Conservation (phyloP, 2,888 invertebrate species). For the Sarcophaga carnaria region DNA sequence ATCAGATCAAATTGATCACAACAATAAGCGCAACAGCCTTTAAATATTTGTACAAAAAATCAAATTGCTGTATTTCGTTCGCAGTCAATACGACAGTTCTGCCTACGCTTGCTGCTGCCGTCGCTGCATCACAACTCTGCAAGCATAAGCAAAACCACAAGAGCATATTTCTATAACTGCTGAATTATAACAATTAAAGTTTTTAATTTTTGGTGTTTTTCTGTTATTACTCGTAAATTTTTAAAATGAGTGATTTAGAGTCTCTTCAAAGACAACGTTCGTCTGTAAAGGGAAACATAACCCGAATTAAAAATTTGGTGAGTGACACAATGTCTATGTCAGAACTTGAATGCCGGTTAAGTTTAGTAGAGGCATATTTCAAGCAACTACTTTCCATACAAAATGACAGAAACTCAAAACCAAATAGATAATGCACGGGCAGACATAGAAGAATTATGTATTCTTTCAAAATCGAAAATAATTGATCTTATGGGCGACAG, state of each 20-base stretch:
- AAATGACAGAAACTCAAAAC: too few species aligned
- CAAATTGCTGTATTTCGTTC: too few species aligned
- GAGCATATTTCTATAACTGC: too few species aligned
- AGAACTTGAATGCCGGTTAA: not conserved
- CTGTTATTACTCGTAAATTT: not conserved
- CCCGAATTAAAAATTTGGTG: constrained; percentile 1
- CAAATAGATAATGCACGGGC: not conserved
- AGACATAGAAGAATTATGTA: constrained; percentile 8
- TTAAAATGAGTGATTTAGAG: not conserved
- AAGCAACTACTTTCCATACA: too few species aligned
- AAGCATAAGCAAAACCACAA: too few species aligned
- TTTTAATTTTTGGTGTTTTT: not conserved
- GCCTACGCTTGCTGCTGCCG: too few species aligned
- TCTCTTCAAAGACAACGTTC: not conserved
- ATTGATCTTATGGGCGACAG: not conserved
- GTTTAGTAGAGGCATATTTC: too few species aligned
- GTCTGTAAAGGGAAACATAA: not conserved
- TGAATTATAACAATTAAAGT: too few species aligned
- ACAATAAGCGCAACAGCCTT: not conserved
- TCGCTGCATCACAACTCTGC: too few species aligned
- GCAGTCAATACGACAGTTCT: too few species aligned
- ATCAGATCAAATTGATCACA: not conserved
- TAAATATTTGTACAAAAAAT: not conserved
- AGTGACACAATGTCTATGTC: not conserved
- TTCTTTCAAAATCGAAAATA: not conserved